Conservation (phyloP, 2,888 invertebrate species). For the Ectemnius cavifrons region DNA sequence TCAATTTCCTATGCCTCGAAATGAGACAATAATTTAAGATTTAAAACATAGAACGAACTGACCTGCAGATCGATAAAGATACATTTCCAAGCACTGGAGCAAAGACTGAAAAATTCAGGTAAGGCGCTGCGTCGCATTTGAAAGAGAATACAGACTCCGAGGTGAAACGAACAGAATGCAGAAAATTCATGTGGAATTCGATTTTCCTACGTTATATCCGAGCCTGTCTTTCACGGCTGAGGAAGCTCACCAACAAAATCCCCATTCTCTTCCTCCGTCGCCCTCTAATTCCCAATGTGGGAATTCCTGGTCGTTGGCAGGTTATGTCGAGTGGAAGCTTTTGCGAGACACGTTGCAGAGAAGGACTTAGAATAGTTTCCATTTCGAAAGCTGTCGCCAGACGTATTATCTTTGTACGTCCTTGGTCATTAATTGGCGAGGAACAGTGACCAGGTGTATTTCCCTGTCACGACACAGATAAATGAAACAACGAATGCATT, state of each 20-base stretch:
- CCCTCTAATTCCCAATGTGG: neutral
- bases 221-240: neutral
- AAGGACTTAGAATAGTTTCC: neutral
- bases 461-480: too few species aligned
- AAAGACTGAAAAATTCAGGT: too few species aligned
- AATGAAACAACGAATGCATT: too few species aligned
- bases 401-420: too few species aligned
- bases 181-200: constrained; percentile 43
- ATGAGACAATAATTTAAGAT: too few species aligned
- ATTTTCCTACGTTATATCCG: constrained; percentile 36
- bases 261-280: neutral
- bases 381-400: too few species aligned
- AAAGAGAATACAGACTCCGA: constrained; percentile 2
- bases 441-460: too few species aligned
- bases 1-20: too few species aligned
- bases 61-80: too few species aligned
- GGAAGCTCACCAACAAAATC: constrained; percentile 3
- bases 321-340: neutral
- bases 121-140: neutral
- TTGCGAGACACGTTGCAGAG: neutral
- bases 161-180: constrained; percentile 4
- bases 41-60: too few species aligned
- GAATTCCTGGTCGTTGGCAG: neutral
- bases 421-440: too few species aligned
- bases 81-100: too few species aligned